Conservation (phyloP, 2,797 vertebrate species). For the Notamacropus eugenii region DNA sequence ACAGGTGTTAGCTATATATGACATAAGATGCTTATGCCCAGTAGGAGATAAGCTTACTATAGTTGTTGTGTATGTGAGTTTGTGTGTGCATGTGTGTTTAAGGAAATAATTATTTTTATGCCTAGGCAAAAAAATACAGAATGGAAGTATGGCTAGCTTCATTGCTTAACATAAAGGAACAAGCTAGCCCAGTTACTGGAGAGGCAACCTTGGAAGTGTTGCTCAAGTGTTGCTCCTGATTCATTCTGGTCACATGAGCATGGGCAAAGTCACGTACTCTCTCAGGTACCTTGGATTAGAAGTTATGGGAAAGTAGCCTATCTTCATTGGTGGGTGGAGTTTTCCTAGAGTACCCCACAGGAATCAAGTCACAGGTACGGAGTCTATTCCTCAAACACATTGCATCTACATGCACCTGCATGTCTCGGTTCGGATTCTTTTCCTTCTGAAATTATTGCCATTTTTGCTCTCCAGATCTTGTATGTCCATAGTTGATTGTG, state of each 20-base stretch:
- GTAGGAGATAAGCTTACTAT: background rate
- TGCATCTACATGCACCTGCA: background rate
- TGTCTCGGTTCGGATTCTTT: background rate
- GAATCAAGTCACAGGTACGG: background rate
- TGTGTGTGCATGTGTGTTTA: background rate
- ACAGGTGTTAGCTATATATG: background rate
- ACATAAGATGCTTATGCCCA: background rate
- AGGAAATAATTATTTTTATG: constrained; percentile 13
- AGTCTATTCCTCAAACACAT: background rate
- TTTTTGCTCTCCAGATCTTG: background rate
- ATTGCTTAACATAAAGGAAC: background rate
- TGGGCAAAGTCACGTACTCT: background rate
- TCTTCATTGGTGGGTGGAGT: background rate
- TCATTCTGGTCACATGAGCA: background rate
- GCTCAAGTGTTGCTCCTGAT: background rate
- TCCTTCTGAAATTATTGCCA: background rate
- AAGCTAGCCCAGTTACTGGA: background rate
- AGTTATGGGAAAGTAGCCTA: background rate
- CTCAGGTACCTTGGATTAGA: background rate
- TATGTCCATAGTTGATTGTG: background rate
- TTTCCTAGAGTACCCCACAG: background rate
- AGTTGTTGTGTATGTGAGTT: background rate
- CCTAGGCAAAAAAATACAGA: background rate
- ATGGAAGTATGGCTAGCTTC: background rate
- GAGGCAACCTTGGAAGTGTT: background rate